Evolutionary conservation across 2,113 vertebrate species (phyloP), one percentile per base, ranked within the genome.

Genomic region (Ammodytes dubius): DNA sequence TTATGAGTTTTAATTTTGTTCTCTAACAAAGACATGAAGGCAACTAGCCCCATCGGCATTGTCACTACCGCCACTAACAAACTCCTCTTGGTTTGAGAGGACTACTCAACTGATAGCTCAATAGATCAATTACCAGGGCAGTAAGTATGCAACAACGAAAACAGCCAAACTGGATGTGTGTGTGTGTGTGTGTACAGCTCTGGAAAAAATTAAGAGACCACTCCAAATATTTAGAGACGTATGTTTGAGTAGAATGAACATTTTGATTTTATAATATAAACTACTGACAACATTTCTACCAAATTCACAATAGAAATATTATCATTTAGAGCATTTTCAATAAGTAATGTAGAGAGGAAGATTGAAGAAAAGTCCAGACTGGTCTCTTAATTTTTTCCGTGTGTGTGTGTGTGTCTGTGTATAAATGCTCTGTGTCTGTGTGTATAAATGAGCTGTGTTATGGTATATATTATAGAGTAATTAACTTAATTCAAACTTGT

Each of bases 121-220:
- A 82, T 89, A 85, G 90, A 89, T 91, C 92, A 89, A 93, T 94
- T 95, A 94, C 71, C 77, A 70, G 79, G 66, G 69, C 88, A 93
- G 92, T 94, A 92, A 85, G 66, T 71, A 87, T 84, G 90, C 79
- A 82, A 82, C 27, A 79, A 82, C 4, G 67, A 89, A 82, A 89
- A 84, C 77, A 79, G 17, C 80, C 61, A 90, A 82, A 84, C 49
- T 57, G 81, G 52, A 49, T 27, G 14, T 64, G 17, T 49, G 27
- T 46, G 43, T 56, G 14, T 66, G 10, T 47, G 60, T 54, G n/a
- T 39, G 49, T 27, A 27, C 27, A 27, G 27, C 27, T 27, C 27
- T 27, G 27, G 27, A 27, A 27, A 27, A 27, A 27, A 27, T 27
- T 27, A 27, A 27, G 27, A 27, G 27, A 27, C 27, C 27, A 27